Evolutionary conservation across 2,797 vertebrate genomes (phyloP), one percentile per base, ranked within the genome.

Genomic region (Protonibea diacanthus): DNA sequence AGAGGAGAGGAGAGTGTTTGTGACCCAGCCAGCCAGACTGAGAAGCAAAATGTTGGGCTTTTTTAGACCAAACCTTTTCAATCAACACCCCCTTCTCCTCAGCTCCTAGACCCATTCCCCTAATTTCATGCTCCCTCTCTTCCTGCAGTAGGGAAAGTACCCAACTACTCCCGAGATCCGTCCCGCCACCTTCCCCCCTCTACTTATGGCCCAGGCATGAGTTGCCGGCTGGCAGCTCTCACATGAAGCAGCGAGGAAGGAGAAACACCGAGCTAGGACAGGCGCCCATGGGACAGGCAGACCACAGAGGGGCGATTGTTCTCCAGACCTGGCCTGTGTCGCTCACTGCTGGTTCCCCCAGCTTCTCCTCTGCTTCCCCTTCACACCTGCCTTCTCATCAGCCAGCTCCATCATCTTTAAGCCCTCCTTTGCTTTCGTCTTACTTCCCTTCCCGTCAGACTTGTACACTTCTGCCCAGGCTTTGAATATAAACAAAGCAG

Each of bases 401-500:
- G 68, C 21, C 6, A n/a, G 14, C 59, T 61, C 69, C 42, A 67
- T 76, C 73, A 14, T 62, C 55, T 64, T 18, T 40, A 38, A 45
- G 48, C n/a, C 56, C 29, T 60, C 20, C 17, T 71, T 52, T 45
- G 44, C 66, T 72, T 64, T 81, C 38, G 42, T 68, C 47, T 66
- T 11, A 44, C 33, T 60, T 18, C 45, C 27, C 10, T 56, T 82
- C 38, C 42, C 10, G 14, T 76, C 68, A 61, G 55, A 77, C 70
- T 71, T 17, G 1, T 45, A 9, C 15, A 40, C 49, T 69, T 62
- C 80, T 52, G 74, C 29, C 29, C 66, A 55, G 77, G 40, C 13
- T 69, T 73, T 12, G 17, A 71, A 82, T 76, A 64, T 83, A 90
- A 89, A 87, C 86, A 87, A 68, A 81, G 81, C 57, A 64, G 49